Evolutionary conservation across 2,888 invertebrate genomes (phyloP).

Genomic region (Cordilura impudica): DNA sequence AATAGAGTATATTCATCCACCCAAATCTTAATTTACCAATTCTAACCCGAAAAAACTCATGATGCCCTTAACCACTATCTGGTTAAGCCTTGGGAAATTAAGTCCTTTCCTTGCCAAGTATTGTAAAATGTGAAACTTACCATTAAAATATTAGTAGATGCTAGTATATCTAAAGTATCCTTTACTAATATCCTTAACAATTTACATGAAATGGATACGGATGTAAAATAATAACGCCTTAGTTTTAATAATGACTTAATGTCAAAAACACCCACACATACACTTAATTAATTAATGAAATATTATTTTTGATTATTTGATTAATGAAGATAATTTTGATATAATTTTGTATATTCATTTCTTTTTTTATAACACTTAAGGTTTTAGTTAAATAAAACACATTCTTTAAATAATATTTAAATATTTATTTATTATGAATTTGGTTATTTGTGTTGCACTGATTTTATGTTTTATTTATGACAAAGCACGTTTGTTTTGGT

Average conservation of each 20-base stretch:
- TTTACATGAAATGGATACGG: conserved; percentile 32
- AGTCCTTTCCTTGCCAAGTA: background rate
- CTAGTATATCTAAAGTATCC: conserved; percentile 37
- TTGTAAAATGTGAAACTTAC: conserved; percentile 39
- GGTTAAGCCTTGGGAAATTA: conserved; percentile 15
- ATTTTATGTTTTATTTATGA: background rate
- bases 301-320: background rate
- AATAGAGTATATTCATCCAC: too few relatives aligned
- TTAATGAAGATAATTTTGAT: background rate
- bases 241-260: conserved; percentile 36
- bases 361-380: background rate
- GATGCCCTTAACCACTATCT: conserved; percentile 9
- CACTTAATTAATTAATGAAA: background rate
- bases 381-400: background rate
- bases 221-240: conserved; percentile 27
- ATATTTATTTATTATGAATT: too few relatives aligned
- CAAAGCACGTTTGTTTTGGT: background rate
- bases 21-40: background rate
- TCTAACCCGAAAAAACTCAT: background rate
- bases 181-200: conserved; percentile 59
- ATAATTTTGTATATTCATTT: background rate
- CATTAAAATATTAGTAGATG: conserved; percentile 31
- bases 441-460: background rate
- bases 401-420: background rate
- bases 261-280: conserved; percentile 19